Evolutionary conservation across 2,888 invertebrate genomes (phyloP).

Genomic region (Flexamia atlantica): DNA sequence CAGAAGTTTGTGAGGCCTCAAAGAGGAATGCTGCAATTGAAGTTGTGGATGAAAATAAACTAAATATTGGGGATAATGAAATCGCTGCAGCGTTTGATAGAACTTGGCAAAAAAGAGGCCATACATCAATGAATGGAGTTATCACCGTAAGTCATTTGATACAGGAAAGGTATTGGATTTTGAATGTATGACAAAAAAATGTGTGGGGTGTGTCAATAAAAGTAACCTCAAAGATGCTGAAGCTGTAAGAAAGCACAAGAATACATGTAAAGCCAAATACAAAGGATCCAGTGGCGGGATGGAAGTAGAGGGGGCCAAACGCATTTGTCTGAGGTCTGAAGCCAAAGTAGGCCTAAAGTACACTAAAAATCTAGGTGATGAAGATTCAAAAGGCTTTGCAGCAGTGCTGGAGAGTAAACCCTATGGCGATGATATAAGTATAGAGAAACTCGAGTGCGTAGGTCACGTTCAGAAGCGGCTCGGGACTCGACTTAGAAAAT

Average conservation of each 20-base stretch:
- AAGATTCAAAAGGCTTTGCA: slow-evolving; percentile 49
- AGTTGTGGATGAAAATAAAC: background rate
- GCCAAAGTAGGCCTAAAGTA: slow-evolving; percentile 14
- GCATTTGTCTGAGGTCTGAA: background rate
- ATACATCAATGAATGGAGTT: slow-evolving; percentile 22
- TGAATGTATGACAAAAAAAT: background rate
- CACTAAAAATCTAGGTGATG: slow-evolving; percentile 59
- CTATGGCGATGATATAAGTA: slow-evolving; percentile 60
- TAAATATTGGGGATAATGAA: background rate
- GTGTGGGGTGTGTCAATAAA: background rate
- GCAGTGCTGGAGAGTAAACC: slow-evolving; percentile 45
- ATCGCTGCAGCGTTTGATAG: slow-evolving; percentile 27
- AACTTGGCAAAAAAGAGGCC: slow-evolving; percentile 33
- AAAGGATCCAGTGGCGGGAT: slow-evolving; percentile 65
- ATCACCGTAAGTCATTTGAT: slow-evolving; percentile 27
- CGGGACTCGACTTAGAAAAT: slow-evolving; percentile 60
- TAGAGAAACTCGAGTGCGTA: slow-evolving; percentile 54
- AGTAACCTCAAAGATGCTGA: background rate
- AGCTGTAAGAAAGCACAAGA: background rate
- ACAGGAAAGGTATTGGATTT: slow-evolving; percentile 25
- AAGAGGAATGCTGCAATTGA: slow-evolving; percentile 25
- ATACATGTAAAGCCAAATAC: slow-evolving; percentile 47
- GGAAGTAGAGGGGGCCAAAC: slow-evolving; percentile 65
- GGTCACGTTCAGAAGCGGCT: slow-evolving; percentile 60
- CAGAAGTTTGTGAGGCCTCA: slow-evolving; percentile 34